phyloP scores from a whole-genome alignment of 2,888 invertebrate species.

The Eupithecia dodoneata region DNA sequence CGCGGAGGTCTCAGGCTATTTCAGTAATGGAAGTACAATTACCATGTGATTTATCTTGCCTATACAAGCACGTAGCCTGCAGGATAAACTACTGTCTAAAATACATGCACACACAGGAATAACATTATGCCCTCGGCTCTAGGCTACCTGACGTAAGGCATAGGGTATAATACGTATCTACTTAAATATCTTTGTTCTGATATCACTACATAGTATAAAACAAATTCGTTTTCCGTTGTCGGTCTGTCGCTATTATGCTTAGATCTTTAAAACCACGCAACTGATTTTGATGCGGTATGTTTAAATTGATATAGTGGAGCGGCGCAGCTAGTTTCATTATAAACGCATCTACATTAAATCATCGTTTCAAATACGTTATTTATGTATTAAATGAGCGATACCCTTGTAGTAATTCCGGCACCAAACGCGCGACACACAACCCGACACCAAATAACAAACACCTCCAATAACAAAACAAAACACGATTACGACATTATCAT shows the following conservation, averaged over 20 bases:
- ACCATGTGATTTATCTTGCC: background rate
- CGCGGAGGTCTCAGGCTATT: background rate
- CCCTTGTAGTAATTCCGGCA: background rate
- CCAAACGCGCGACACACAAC: conserved; percentile 10
- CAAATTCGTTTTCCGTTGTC: too few species aligned
- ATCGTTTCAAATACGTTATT: background rate
- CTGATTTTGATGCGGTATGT: too few species aligned
- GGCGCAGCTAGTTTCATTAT: too few species aligned
- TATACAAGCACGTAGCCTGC: background rate
- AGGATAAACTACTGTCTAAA: background rate
- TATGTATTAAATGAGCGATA: background rate
- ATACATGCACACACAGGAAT: background rate
- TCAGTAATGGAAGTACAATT: background rate
- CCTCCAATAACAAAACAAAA: conserved; percentile 15
- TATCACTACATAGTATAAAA: too few species aligned
- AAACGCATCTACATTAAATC: background rate
- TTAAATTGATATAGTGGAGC: too few species aligned
- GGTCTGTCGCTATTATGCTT: too few species aligned
- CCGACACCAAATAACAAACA: background rate
- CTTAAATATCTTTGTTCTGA: too few species aligned
- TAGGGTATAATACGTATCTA: background rate
- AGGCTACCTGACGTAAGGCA: background rate
- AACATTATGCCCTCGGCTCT: background rate
- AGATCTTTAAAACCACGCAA: too few species aligned
- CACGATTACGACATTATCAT: conserved; percentile 23